phyloP scores from a whole-genome alignment of 2,113 vertebrate genomes.

The Oenanthe melanoleuca region DNA sequence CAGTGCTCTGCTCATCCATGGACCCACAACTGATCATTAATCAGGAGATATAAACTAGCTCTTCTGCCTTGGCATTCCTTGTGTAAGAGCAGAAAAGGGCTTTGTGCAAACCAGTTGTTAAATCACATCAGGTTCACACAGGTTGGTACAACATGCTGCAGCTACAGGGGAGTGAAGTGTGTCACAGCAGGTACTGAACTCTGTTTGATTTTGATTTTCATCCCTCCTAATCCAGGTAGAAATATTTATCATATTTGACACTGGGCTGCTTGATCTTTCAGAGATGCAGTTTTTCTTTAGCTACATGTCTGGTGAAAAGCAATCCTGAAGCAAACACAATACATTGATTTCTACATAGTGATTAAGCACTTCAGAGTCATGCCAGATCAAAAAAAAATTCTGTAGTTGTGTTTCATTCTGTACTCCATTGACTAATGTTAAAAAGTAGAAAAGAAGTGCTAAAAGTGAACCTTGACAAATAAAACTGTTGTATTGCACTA shows the following conservation, averaged over 20 bases:
- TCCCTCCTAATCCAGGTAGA: not conserved
- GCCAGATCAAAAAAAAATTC: no score
- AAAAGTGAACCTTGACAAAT: constrained; percentile 49
- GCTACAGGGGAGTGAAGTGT: not conserved
- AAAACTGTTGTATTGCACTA: constrained; percentile 58
- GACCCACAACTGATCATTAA: not conserved
- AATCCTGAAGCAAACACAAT: not conserved
- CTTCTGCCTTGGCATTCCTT: not conserved
- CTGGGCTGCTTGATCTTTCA: not conserved
- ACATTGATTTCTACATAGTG: constrained; percentile 34
- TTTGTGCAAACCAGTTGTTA: not conserved
- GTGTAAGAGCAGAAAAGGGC: not conserved
- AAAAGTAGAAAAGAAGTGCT: constrained; percentile 55
- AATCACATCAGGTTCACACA: not conserved
- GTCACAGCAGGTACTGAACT: not conserved
- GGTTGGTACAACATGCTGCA: not conserved
- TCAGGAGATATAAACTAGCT: not conserved
- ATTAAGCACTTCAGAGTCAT: not conserved
- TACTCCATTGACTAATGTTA: constrained; percentile 3
- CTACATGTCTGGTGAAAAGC: not conserved
- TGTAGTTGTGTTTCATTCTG: constrained; percentile 5
- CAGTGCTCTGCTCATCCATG: not conserved
- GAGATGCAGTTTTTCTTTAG: not conserved
- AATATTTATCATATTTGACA: not conserved
- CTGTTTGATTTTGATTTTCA: not conserved